Evolutionary conservation across 2,113 vertebrate species (phyloP).

Genomic region (Picathartes gymnocephalus): DNA sequence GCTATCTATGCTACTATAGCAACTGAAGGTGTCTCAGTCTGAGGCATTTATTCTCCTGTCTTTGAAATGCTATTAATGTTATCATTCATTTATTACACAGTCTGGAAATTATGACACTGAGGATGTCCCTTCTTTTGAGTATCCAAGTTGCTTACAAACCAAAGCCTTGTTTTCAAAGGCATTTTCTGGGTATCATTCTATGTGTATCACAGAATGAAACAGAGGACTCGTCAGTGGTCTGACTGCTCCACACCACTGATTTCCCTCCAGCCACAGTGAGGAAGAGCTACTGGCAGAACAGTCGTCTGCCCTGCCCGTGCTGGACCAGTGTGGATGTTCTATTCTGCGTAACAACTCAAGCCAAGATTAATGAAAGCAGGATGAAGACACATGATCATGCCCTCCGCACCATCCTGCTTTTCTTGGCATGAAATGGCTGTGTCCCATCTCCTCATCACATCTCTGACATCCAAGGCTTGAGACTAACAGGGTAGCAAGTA

Average conservation of each 20-base stretch:
- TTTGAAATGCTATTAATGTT: not conserved
- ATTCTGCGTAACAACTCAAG: not conserved
- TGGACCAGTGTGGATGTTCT: not conserved
- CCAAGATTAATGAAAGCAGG: not conserved
- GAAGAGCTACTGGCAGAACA: not conserved
- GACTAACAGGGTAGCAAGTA: not conserved
- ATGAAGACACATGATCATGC: not conserved
- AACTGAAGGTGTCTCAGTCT: not conserved
- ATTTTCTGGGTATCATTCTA: not conserved
- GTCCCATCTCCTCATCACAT: rapidly evolving
- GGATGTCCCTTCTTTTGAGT: not conserved
- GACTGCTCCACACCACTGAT: not conserved
- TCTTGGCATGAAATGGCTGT: not conserved
- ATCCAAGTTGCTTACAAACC: not conserved
- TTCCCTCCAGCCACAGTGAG: not conserved
- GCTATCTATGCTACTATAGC: not conserved
- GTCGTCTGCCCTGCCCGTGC: not conserved
- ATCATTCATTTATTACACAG: not conserved
- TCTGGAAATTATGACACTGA: not conserved
- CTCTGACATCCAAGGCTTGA: not conserved
- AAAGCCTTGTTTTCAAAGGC: not conserved
- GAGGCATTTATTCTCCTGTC: not conserved
- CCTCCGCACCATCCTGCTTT: not conserved
- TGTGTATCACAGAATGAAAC: not conserved
- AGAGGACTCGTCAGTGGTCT: not conserved